Evolutionary conservation across 2,113 vertebrate species (phyloP), one percentile per base, ranked within the genome.

Genomic region (Centropus unirufus): DNA sequence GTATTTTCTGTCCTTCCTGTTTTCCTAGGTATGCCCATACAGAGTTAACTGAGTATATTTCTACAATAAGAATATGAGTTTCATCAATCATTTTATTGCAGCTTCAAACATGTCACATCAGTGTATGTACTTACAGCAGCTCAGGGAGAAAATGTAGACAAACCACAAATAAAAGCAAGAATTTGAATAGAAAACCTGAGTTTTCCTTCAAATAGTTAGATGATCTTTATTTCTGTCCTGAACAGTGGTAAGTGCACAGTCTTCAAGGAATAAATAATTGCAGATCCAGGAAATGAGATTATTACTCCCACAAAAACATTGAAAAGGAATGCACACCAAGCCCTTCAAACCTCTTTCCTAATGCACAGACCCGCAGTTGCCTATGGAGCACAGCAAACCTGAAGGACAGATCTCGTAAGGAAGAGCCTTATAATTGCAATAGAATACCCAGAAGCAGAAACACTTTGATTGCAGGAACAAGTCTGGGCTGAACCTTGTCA

Each of bases 41-140:
- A 93, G 78, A 68, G 73, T 91, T 97, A 96, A 85, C 74, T 30
- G 39, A 70, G 22, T 54, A 32, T 74, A 57, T 75, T 85, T 80
- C 52, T 83, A 9, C 63, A 89, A n/a, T 75, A 94, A 90, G 92
- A 91, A 67, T 92, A 46, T 8, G n/a, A 30, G 78, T 92, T 96
- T 92, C 93, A 96, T 95, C 85, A 86, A 86, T 96, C 93, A 92
- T 83, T 96, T 90, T 63, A 52, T 83, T 88, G 76, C 82, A 83
- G 61, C 47, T 72, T 93, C 79, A 84, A 86, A 32, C 44, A 39
- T 95, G 90, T 90, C 89, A 94, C 13, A 39, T 29, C 78, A 64
- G 16, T 10, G 5, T 44, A 34, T 55, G 44, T 9, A 2, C 75
- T 87, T 90, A 83, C 39, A 80, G 68, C 59, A 63, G 75, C 94